Evolutionary conservation across 2,888 invertebrate genomes (phyloP), one percentile per base, ranked within the genome.

Genomic region (Leptura quadrifasciata): DNA sequence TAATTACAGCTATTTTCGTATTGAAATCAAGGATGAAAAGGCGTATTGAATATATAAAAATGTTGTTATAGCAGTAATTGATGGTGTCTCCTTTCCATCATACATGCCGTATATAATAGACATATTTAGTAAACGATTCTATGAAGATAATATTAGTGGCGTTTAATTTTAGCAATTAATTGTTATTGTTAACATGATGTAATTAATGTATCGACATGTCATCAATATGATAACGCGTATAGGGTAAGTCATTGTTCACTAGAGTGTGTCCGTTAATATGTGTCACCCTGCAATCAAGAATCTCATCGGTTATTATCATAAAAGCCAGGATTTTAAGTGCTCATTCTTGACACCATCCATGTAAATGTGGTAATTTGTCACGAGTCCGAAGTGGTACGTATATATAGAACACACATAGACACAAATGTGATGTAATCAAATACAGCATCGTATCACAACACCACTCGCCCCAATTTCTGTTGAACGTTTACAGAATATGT

Each of bases 341-440:
- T 74, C 77, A 81, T 82, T 82, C 81, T 82, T 81, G 81, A 80
- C 78, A 82, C n/a, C 79, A 81, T 79, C 75, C 73, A 81, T 80
- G 82, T 80, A 79, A 80, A 82, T 82, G 80, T 72, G 80, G 81
- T 80, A 81, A 82, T 82, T 82, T 81, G 81, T 81, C 82, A 82
- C 78, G 76, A 70, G 79, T 78, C 79, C 80, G 73, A 80, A 78
- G 76, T 80, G 76, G 78, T 74, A 67, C 67, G 31, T 67, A 67
- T 67, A 54, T 67, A 67, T 67, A 54, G 67, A 67, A 67, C 68
- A 35, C 69, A 58, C 58, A 69, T 69, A 69, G 69, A 69, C 69
- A 69, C 69, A 69, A 57, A 69, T 58, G 39, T 69, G 57, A 39
- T 58, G 69, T 58, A 69, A 58, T 69, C 39, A 69, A 69, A 69